phyloP scores from a whole-genome alignment of 2,888 invertebrate genomes.

The Xanthia icteritia region DNA sequence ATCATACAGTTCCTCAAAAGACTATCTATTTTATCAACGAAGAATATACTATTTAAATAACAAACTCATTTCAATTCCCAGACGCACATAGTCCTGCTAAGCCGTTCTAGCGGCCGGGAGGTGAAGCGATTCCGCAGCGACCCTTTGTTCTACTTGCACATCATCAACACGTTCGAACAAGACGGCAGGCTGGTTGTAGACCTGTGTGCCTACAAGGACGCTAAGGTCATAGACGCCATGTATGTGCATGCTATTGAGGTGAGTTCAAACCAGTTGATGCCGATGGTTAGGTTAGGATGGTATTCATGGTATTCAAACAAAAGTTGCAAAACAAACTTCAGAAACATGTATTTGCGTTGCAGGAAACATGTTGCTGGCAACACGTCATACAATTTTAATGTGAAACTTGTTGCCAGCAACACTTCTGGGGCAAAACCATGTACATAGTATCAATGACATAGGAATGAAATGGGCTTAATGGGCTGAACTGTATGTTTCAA shows the following conservation, averaged over 20 bases:
- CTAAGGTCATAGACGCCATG: slow-evolving; percentile 96
- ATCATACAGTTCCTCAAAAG: not conserved
- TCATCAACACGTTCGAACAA: slow-evolving; percentile 96
- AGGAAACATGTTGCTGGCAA: no score
- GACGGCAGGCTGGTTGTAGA: slow-evolving; percentile 93
- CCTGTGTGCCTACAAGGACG: slow-evolving; percentile 95
- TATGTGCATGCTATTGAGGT: slow-evolving; percentile 95
- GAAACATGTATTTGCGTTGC: no score
- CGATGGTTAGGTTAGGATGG: no score
- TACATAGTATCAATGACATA: no score
- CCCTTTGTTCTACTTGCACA: slow-evolving; percentile 95
- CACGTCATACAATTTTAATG: no score
- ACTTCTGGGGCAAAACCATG: no score
- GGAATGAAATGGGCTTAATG: no score
- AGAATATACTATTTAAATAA: not conserved
- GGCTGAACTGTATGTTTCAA: no score
- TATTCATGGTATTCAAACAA: no score
- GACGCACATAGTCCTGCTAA: slow-evolving; percentile 92
- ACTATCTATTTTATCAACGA: not conserved
- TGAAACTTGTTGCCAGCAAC: no score
- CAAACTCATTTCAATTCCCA: slow-evolving; percentile 69
- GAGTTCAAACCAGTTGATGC: slow-evolving; percentile 50
- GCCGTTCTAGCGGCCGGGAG: slow-evolving; percentile 90
- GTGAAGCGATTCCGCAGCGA: slow-evolving; percentile 86
- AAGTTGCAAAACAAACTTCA: no score